These are phyloP conservation scores for Meteorus cinctellus DNA, from an alignment of 2,888 invertebrate species.

Conservation along the genomic window DNA sequence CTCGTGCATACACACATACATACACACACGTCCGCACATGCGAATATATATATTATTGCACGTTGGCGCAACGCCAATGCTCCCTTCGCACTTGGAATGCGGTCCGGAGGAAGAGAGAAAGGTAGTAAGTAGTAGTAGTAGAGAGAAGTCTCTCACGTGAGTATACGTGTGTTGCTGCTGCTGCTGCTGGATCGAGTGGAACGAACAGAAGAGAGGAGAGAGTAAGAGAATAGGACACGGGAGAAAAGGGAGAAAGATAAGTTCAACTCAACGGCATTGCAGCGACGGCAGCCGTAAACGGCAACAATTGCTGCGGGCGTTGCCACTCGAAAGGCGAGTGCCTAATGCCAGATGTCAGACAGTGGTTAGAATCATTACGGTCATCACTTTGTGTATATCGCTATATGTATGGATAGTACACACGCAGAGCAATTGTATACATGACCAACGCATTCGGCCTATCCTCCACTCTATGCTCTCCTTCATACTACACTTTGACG, in stretches of 20 bases:
- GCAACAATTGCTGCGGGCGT: conserved; percentile 70
- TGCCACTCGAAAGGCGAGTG: conserved; percentile 65
- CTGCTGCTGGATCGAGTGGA: conserved; percentile 20
- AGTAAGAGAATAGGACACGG: conserved; percentile 40
- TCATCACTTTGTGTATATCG: conserved; percentile 63
- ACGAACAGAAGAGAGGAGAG: conserved; percentile 26
- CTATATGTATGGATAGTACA: conserved; percentile 46
- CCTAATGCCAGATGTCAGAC: conserved; percentile 70
- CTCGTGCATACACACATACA: conserved; percentile 3
- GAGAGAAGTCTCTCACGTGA: not conserved
- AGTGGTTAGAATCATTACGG: conserved; percentile 68
- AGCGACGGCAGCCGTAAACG: conserved; percentile 63
- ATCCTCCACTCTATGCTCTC: not conserved
- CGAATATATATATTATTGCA: conserved; percentile 27
- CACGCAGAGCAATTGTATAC: not conserved
- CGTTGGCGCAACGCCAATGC: conserved; percentile 35
- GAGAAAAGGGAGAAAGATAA: conserved; percentile 35
- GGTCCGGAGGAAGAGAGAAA: conserved; percentile 43
- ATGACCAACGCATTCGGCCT: conserved; percentile 20
- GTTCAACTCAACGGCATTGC: conserved; percentile 39
- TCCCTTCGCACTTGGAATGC: conserved; percentile 59
- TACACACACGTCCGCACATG: not conserved
- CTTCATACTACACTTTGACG: not conserved
- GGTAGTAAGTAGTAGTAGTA: conserved; percentile 18
- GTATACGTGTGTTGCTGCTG: conserved; percentile 22